These are phyloP conservation scores for Hydroisotoma schaefferi DNA, from an alignment of 2,888 invertebrate genomes.

Conservation along the genomic window DNA sequence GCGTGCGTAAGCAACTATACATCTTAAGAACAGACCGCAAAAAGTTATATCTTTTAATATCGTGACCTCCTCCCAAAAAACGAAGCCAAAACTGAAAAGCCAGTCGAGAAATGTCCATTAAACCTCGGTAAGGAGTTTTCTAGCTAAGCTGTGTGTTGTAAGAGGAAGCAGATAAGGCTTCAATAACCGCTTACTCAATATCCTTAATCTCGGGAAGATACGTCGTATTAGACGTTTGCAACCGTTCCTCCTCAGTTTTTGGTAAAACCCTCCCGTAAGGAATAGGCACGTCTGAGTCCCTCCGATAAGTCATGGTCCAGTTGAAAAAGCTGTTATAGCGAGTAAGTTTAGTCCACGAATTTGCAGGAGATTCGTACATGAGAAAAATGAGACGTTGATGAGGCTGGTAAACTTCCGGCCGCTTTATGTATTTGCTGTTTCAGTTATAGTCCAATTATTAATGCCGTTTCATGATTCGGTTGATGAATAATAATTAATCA, in stretches of 20 bases:
- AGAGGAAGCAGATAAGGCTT: too few species aligned
- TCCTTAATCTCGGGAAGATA: too few species aligned
- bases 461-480: not conserved
- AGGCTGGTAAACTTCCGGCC: constrained; percentile 26
- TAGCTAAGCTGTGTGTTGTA: too few species aligned
- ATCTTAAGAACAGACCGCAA: too few species aligned
- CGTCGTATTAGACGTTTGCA: too few species aligned
- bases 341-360: constrained; percentile 38
- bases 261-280: constrained; percentile 39
- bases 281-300: constrained; percentile 41
- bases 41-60: too few species aligned
- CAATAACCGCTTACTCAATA: too few species aligned
- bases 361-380: constrained; percentile 41
- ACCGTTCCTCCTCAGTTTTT: not conserved
- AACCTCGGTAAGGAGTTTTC: too few species aligned
- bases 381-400: constrained; percentile 42
- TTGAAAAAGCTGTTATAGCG: constrained; percentile 40
- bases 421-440: constrained; percentile 16
- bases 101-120: too few species aligned
- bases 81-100: too few species aligned
- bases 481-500: not conserved
- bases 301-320: constrained; percentile 41
- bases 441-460: not conserved
- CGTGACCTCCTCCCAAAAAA: too few species aligned
- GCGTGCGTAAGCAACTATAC: too few species aligned